Evolutionary conservation across 2,113 vertebrate species (phyloP).

Genomic region (Octodon degus): DNA sequence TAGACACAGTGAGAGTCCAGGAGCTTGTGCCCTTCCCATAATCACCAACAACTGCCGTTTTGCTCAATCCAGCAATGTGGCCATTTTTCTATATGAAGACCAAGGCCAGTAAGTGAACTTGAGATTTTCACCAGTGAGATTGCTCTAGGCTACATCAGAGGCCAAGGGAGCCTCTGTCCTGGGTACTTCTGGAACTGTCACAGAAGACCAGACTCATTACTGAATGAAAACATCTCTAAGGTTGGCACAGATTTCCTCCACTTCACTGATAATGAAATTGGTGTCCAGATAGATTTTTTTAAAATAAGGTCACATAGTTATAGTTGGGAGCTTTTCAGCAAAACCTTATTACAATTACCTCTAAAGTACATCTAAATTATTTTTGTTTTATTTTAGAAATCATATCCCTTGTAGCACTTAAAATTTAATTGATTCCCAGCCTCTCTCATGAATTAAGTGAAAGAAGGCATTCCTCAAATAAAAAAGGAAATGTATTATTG

Average conservation of each 20-base stretch:
- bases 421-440: constrained; percentile 21
- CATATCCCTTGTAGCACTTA: constrained; percentile 1
- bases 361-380: not conserved
- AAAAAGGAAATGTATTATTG: not conserved
- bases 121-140: not conserved
- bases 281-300: not conserved
- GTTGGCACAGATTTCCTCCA: not conserved
- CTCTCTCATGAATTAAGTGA: constrained; percentile 42
- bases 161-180: not conserved
- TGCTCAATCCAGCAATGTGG: not conserved
- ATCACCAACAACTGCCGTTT: not conserved
- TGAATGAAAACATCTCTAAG: not conserved
- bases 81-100: not conserved
- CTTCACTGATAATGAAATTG: not conserved
- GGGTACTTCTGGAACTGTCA: not conserved
- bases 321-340: not conserved
- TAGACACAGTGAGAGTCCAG: not conserved
- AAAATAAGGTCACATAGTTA: not conserved
- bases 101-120: not conserved
- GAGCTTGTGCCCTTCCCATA: not conserved
- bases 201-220: not conserved
- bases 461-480: constrained; percentile 51
- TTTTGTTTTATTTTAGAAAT: constrained; percentile 54
- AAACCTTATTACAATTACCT: constrained; percentile 22
- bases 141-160: not conserved